These are phyloP conservation scores for Astreopora myriophthalma DNA, from an alignment of 64 coral and sea anemone species.

Conservation along the genomic window DNA sequence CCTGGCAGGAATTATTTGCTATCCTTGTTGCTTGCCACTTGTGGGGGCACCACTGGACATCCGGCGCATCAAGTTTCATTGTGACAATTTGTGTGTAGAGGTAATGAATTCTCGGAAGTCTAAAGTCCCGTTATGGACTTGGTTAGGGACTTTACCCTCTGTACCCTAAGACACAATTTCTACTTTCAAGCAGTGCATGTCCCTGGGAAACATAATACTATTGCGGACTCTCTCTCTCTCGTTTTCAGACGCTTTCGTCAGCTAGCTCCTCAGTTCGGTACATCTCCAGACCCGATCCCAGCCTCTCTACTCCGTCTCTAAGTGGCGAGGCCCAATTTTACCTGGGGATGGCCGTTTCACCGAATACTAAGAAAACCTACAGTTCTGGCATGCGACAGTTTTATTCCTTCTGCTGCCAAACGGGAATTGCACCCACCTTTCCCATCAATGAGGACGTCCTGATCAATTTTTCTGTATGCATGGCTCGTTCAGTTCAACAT, in stretches of 20 bases:
- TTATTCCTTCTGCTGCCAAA: not conserved
- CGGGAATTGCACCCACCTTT: not conserved
- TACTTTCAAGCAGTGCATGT: no score
- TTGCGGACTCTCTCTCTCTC: no score
- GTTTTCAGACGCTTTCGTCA: not conserved
- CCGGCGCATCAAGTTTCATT: no score
- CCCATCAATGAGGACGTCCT: slow-evolving; percentile 13
- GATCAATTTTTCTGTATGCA: not conserved
- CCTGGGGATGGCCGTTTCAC: not conserved
- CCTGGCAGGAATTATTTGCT: not conserved
- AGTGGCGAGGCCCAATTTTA: not conserved
- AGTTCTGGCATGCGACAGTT: not conserved
- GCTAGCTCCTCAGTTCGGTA: not conserved
- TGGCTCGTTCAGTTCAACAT: not conserved
- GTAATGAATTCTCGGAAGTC: no score
- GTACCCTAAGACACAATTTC: no score
- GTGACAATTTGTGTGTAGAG: no score
- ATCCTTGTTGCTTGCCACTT: not conserved
- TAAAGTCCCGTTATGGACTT: no score
- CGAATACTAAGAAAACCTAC: not conserved
- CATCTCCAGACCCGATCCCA: not conserved
- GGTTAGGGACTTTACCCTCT: no score
- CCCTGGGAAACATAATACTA: no score
- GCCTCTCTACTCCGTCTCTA: not conserved
- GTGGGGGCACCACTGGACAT: no score